Evolutionary conservation across 2,113 vertebrate species (phyloP).

Genomic region (Shinisaurus crocodilurus): DNA sequence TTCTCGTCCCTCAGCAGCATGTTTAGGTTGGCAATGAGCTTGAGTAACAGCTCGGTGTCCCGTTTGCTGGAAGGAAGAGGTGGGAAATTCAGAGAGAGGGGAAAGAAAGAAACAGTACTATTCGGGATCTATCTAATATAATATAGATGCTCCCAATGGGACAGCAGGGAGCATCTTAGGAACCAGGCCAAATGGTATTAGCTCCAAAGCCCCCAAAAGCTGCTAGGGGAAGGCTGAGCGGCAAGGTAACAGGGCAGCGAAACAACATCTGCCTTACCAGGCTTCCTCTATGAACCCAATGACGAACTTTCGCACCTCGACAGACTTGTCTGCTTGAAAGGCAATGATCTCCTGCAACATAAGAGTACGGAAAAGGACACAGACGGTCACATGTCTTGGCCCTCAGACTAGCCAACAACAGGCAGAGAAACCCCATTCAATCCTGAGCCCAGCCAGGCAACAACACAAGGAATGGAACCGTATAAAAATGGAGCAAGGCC

Average conservation of each 20-base stretch:
- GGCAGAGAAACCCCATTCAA: neutral
- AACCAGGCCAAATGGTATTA: neutral
- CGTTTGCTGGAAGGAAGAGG: slow-evolving; percentile 80
- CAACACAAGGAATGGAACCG: neutral
- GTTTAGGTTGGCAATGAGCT: slow-evolving; percentile 92
- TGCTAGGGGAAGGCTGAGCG: too few relatives aligned
- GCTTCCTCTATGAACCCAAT: slow-evolving; percentile 96
- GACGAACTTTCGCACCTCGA: slow-evolving; percentile 92
- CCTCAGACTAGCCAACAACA: neutral
- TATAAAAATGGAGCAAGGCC: neutral
- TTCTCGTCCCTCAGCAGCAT: slow-evolving; percentile 93
- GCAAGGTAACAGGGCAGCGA: neutral
- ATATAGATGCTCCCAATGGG: neutral
- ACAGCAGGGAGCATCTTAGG: neutral
- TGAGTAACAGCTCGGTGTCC: slow-evolving; percentile 91
- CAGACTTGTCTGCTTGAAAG: slow-evolving; percentile 93
- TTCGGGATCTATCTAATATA: too few relatives aligned
- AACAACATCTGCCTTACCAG: slow-evolving; percentile 78
- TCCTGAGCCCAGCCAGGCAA: neutral
- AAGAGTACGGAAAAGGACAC: neutral
- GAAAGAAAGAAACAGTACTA: neutral
- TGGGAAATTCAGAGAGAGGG: neutral
- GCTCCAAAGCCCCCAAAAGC: neutral
- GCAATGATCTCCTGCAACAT: slow-evolving; percentile 88
- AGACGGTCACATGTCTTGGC: accelerated